Evolutionary conservation across 2,888 invertebrate genomes (phyloP), one percentile per base, ranked within the genome.

Genomic region (Nomada fabriciana): DNA sequence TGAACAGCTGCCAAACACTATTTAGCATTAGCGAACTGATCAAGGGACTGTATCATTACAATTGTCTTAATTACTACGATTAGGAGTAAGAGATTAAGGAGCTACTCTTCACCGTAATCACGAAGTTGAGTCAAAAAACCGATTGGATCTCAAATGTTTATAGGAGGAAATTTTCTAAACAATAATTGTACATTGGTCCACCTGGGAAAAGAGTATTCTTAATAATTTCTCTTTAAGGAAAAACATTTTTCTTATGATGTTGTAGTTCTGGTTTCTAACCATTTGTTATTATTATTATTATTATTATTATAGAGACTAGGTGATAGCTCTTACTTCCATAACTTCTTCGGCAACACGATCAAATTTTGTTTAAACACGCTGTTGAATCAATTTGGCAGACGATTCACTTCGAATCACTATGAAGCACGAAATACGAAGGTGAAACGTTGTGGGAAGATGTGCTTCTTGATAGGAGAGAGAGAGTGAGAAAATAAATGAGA

Each of bases 1-100:
- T 75, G 69, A 80, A 83, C 77, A 80, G 83, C 83, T 85, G 85
- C 85, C 85, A 85, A 76, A 83, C 83, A 78, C 57, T 76, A 79
- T 69, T 80, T 84, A 84, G 79, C 57, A 73, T 64, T 78, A 83
- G 69, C 64, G 67, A 43, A 70, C 50, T 43, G 65, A 80, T 63
- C 55, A 57, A 79, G 76, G 80, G 72, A 85, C 78, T 83, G 83
- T 83, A 77, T 80, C 80, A 80, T 83, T 84, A 83, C 64, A 43
- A 70, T 80, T 57, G 55, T 73, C 61, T 63, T 78, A 67, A 83
- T 78, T 63, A 25, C n/a, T 76, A 71, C 59, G 63, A 47, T 52
- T 71, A 78, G 63, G 57, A 47, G 36, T 69, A 76, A 80, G 72
- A 53, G 55, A 60, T n/a, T 57, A 65, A 57, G 42, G 15, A 61